These are phyloP conservation scores for Maccullochella peelii DNA, from an alignment of 2,113 vertebrate species.

Conservation along the genomic window DNA sequence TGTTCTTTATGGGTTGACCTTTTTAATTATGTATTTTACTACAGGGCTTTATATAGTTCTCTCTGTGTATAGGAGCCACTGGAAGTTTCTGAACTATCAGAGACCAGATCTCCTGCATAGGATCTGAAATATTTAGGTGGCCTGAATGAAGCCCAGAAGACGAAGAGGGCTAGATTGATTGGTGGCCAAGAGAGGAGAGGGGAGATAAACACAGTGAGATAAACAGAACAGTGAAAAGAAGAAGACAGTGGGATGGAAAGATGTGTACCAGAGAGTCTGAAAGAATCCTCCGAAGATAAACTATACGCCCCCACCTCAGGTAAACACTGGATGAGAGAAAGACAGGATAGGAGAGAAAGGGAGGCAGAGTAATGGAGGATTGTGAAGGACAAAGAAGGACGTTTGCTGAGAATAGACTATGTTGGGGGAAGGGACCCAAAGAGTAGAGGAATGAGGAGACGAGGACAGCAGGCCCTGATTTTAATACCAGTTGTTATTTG, in stretches of 20 bases:
- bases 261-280: slow-evolving; percentile 7
- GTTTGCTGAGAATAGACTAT: slow-evolving; percentile 43
- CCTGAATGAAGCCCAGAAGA: slow-evolving; percentile 33
- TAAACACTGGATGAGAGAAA: slow-evolving; percentile 39
- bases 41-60: slow-evolving; percentile 12
- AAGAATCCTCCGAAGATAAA: slow-evolving; percentile 32
- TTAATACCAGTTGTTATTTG: slow-evolving; percentile 43
- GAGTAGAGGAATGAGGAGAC: slow-evolving; percentile 4
- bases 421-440: slow-evolving; percentile 35
- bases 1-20: slow-evolving; percentile 34
- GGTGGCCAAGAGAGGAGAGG: slow-evolving; percentile 28
- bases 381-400: slow-evolving; percentile 61
- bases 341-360: slow-evolving; percentile 4
- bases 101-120: slow-evolving; percentile 12
- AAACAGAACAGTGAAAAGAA: slow-evolving; percentile 4
- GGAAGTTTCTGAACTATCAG: slow-evolving; percentile 17
- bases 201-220: slow-evolving; percentile 26
- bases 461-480: slow-evolving; percentile 12
- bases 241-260: slow-evolving; percentile 7
- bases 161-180: slow-evolving; percentile 14
- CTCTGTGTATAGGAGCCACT: slow-evolving; percentile 2
- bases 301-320: slow-evolving; percentile 7
- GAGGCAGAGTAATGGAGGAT: slow-evolving; percentile 29
- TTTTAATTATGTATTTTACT: slow-evolving; percentile 48
- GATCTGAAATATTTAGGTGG: slow-evolving; percentile 63